Conservation (phyloP, 1,140 invertebrate species). For the Listronotus bonariensis region DNA sequence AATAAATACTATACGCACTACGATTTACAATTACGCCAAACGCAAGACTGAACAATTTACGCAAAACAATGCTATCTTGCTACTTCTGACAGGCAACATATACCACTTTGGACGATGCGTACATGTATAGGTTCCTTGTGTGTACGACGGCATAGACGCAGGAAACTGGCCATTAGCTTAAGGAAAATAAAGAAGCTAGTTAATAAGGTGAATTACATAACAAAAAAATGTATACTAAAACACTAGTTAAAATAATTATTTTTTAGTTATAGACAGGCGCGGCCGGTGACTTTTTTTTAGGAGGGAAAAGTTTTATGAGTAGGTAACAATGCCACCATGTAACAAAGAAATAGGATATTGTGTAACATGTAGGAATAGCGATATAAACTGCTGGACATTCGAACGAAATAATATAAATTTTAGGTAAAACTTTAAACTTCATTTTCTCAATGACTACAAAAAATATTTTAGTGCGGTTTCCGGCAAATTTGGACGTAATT, state of each 20-base stretch:
- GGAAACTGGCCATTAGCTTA: constrained; percentile 84
- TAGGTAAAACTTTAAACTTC: no score
- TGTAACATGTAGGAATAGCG: no score
- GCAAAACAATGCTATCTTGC: constrained; percentile 28
- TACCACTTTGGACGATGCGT: constrained; percentile 60
- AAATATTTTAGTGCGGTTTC: no score
- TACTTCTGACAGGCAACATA: constrained; percentile 24
- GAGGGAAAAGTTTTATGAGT: no score
- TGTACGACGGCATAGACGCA: constrained; percentile 75
- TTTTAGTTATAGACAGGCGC: no score
- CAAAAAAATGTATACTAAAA: not conserved
- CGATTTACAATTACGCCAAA: constrained; percentile 26
- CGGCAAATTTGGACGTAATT: no score
- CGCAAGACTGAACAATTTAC: constrained; percentile 35
- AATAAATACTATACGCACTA: constrained; percentile 13
- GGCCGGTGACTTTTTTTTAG: no score
- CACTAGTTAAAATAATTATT: not conserved
- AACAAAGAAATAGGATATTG: no score
- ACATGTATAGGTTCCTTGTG: constrained; percentile 90
- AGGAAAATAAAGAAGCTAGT: constrained; percentile 59
- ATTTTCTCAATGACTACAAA: no score
- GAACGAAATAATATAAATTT: no score
- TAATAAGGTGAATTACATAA: constrained; percentile 26
- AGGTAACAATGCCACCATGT: no score
- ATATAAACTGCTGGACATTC: no score